These are phyloP conservation scores for Pseudoatta argentina DNA, from an alignment of 1,140 invertebrate species.

Conservation along the genomic window DNA sequence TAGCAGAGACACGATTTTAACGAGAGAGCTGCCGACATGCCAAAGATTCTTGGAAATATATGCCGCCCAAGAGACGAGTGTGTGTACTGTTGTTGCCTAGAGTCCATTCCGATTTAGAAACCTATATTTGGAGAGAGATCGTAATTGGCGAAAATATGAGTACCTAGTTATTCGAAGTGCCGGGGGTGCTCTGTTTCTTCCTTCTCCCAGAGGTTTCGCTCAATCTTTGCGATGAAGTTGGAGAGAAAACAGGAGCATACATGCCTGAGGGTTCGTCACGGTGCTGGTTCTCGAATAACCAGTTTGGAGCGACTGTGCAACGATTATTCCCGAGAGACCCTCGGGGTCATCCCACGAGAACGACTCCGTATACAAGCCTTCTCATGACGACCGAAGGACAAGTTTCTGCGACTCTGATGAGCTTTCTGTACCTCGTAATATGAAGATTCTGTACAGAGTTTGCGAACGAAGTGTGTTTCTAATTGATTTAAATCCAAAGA, in stretches of 20 bases:
- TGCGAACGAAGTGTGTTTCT: constrained; percentile 40
- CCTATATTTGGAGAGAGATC: not conserved
- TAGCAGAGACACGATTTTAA: not conserved
- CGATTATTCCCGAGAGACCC: constrained; percentile 19
- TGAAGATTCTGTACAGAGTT: constrained; percentile 38
- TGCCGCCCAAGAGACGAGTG: not conserved
- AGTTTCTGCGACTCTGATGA: not conserved
- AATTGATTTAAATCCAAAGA: constrained; percentile 57
- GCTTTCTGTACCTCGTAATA: constrained; percentile 65
- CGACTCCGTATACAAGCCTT: not conserved
- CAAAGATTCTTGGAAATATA: not conserved
- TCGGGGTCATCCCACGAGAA: not conserved
- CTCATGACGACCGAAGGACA: not conserved
- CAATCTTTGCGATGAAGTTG: constrained; percentile 22
- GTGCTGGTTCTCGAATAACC: constrained; percentile 8
- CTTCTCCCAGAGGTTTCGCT: not conserved
- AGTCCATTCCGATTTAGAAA: constrained; percentile 19
- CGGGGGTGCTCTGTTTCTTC: not conserved
- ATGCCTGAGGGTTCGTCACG: not conserved
- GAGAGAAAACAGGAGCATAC: not conserved
- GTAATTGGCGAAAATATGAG: not conserved
- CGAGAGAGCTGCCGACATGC: not conserved
- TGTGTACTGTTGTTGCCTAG: not conserved
- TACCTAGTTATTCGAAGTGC: constrained; percentile 6
- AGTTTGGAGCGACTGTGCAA: not conserved